These are phyloP conservation scores for Phalacrocorax pelagicus DNA, from an alignment of 2,113 vertebrate genomes.

Conservation along the genomic window DNA sequence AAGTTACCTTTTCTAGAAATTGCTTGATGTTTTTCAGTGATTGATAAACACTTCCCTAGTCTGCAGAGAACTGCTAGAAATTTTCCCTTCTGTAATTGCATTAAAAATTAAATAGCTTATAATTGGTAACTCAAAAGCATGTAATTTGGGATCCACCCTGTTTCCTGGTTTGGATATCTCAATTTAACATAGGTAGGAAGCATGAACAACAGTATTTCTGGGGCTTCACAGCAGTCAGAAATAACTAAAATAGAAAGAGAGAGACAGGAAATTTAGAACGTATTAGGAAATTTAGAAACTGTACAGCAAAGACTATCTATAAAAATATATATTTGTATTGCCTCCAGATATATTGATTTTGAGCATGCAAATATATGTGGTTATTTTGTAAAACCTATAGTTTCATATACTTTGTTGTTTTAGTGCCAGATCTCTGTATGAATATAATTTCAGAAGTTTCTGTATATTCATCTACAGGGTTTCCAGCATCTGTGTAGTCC, in stretches of 20 bases:
- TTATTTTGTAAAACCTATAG: not conserved
- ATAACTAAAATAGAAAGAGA: not conserved
- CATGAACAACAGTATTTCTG: not conserved
- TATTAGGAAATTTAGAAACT: not conserved
- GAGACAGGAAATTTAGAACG: not conserved
- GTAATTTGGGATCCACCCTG: not conserved
- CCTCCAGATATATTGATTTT: not conserved
- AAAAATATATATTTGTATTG: not conserved
- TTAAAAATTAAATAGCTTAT: not conserved
- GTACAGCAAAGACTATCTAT: not conserved
- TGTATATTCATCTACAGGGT: not conserved
- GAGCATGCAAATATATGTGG: not conserved
- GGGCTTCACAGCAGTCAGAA: not conserved
- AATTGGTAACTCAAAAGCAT: fast-evolving
- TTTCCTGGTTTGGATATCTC: not conserved
- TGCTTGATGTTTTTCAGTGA: not conserved
- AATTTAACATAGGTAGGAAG: not conserved
- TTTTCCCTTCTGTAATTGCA: not conserved
- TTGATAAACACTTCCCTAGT: not conserved
- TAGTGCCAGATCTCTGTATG: not conserved
- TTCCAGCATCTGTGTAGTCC: not conserved
- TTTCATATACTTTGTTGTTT: not conserved
- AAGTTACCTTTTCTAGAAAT: not conserved
- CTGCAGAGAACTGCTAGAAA: not conserved
- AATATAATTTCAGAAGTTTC: not conserved